A percentile compares a stretch with the other conserved stretches of the same genome.
Conservation (phyloP, 2,113 vertebrate genomes). For the Vicugna pacos region DNA sequence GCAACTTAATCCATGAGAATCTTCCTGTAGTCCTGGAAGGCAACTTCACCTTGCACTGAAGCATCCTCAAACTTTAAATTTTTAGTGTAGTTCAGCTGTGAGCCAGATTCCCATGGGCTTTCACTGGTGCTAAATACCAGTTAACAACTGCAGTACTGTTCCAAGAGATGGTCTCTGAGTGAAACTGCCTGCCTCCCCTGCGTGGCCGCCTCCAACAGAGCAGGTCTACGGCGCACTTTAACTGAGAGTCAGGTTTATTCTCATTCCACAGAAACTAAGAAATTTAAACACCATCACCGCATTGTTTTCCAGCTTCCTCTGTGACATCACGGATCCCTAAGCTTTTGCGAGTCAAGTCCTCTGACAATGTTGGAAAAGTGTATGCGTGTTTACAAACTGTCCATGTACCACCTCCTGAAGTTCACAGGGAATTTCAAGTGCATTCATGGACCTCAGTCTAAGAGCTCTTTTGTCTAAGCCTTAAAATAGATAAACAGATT, state of each 20-base stretch:
- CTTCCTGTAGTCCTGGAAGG: constrained; percentile 51
- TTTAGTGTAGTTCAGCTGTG: not conserved
- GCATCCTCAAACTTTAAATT: constrained; percentile 32
- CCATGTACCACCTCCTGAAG: not conserved
- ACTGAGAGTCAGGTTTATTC: not conserved
- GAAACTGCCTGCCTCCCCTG: not conserved
- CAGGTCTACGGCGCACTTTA: not conserved
- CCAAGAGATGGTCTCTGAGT: constrained; percentile 21
- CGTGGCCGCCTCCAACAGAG: constrained; percentile 2
- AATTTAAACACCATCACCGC: not conserved
- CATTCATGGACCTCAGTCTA: not conserved
- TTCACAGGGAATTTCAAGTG: not conserved
- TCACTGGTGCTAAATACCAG: not conserved
- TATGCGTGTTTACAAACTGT: not conserved
- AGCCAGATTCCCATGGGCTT: not conserved
- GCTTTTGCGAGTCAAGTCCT: not conserved
- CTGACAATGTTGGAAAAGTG: not conserved
- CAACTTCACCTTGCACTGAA: constrained; percentile 50
- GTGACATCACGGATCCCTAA: not conserved
- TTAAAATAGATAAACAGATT: not conserved
- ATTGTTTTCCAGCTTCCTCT: not conserved
- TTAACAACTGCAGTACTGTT: not conserved
- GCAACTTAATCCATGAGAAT: constrained; percentile 74
- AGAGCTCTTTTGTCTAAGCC: not conserved
- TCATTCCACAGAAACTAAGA: not conserved